phyloP scores from a whole-genome alignment of 2,113 vertebrate species.

The Paracanthobrama guichenoti region DNA sequence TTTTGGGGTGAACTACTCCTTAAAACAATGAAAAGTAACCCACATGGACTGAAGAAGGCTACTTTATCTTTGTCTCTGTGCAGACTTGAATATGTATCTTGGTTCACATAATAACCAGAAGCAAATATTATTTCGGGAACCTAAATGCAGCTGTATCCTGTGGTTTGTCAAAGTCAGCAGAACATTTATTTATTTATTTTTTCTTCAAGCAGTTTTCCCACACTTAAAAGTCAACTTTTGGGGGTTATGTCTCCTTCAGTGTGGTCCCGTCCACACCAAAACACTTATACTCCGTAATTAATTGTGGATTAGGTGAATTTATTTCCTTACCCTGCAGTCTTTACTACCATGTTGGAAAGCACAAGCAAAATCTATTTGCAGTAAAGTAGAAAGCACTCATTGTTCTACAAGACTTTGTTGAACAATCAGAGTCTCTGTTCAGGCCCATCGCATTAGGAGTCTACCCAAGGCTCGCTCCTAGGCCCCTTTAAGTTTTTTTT shows the following conservation, averaged over 20 bases:
- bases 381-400: constrained; percentile 58
- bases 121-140: background rate
- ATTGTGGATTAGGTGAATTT: constrained; percentile 57
- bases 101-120: background rate
- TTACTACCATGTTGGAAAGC: constrained; percentile 49
- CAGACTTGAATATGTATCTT: background rate
- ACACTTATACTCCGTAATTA: constrained; percentile 51
- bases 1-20: background rate
- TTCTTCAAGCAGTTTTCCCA: constrained; percentile 24
- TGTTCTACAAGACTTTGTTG: constrained; percentile 50
- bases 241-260: constrained; percentile 18
- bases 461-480: constrained; percentile 56
- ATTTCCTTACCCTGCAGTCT: constrained; percentile 40
- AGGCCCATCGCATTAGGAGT: constrained; percentile 31
- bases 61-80: background rate
- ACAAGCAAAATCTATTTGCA: constrained; percentile 60
- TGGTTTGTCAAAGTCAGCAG: background rate
- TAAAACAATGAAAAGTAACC: background rate
- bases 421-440: constrained; percentile 55
- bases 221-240: constrained; percentile 38
- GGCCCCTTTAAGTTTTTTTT: constrained; percentile 2
- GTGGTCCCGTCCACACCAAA: constrained; percentile 45
- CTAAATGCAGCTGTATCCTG: background rate
- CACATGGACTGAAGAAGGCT: background rate
- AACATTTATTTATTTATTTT: too few relatives aligned